Conservation (phyloP, 1,140 invertebrate genomes). For the Babylonia areolata region DNA sequence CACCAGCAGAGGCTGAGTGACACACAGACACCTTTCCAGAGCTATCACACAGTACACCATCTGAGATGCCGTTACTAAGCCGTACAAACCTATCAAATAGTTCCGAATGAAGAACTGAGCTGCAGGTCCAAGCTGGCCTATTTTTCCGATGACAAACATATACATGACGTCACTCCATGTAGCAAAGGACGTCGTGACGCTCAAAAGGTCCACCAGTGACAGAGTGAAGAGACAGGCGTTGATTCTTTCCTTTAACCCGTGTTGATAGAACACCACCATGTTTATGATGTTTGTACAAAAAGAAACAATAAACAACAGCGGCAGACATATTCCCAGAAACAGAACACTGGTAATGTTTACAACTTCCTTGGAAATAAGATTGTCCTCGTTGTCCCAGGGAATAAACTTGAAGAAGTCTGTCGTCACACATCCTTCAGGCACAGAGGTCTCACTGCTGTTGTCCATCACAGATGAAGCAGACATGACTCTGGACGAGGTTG, state of each 20-base stretch:
- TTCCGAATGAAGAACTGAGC: background rate
- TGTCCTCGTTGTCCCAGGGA: background rate
- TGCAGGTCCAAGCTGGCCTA: background rate
- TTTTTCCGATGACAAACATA: background rate
- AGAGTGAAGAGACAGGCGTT: constrained; percentile 4
- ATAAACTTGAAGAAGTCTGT: background rate
- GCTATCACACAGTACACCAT: background rate
- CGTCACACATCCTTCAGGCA: constrained; percentile 1
- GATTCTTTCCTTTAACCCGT: constrained; percentile 24
- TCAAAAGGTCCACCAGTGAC: constrained; percentile 23
- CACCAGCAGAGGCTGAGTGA: background rate
- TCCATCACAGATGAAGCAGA: background rate
- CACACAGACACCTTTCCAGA: background rate
- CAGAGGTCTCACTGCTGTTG: background rate
- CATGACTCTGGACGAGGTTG: background rate
- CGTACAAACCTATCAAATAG: background rate
- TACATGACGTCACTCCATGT: background rate
- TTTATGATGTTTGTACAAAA: constrained; percentile 15
- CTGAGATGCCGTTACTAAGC: background rate
- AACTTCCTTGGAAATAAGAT: background rate
- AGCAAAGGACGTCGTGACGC: background rate
- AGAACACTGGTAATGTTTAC: background rate
- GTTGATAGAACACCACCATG: constrained; percentile 6
- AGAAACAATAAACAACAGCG: background rate
- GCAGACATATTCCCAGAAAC: background rate